A percentile compares a stretch with the other conserved stretches of the same genome.
These are phyloP conservation scores for Lophochroa leadbeateri DNA, from an alignment of 2,113 vertebrate genomes.

Conservation along the genomic window DNA sequence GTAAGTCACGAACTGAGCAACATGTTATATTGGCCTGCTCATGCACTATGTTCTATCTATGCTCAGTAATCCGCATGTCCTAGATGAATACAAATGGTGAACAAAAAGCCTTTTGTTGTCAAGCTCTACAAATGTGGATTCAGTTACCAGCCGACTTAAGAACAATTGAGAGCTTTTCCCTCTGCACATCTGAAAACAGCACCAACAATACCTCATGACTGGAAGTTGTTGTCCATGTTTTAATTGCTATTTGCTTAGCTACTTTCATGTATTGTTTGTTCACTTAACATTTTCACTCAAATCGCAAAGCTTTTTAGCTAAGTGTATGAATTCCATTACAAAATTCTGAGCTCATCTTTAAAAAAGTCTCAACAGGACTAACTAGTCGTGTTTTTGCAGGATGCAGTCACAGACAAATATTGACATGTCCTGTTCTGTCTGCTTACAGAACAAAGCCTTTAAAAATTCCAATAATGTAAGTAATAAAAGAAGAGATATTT, in stretches of 20 bases:
- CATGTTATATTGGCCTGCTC: not conserved
- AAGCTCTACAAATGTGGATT: constrained; percentile 34
- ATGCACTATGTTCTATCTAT: constrained; percentile 3
- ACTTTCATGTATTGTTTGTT: constrained; percentile 12
- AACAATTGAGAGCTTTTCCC: constrained; percentile 59
- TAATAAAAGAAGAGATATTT: constrained; percentile 2
- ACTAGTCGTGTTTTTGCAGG: constrained; percentile 28
- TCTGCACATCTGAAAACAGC: constrained; percentile 33
- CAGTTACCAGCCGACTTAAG: constrained; percentile 36
- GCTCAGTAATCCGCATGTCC: not conserved
- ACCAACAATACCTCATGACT: constrained; percentile 45
- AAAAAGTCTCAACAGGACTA: not conserved
- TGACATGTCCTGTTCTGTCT: constrained; percentile 42
- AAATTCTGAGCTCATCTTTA: constrained; percentile 14
- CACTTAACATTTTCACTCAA: constrained; percentile 1
- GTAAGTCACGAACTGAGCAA: not conserved
- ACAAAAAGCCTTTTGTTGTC: constrained; percentile 53
- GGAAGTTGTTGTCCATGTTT: constrained; percentile 10
- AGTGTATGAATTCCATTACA: not conserved
- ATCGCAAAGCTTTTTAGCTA: not conserved
- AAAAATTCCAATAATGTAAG: constrained; percentile 9
- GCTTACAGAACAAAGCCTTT: constrained; percentile 30
- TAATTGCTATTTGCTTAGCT: constrained; percentile 27
- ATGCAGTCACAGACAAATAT: constrained; percentile 52
- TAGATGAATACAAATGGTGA: constrained; percentile 36